Evolutionary conservation across 2,797 vertebrate genomes (phyloP).

Genomic region (Tapera naevia): DNA sequence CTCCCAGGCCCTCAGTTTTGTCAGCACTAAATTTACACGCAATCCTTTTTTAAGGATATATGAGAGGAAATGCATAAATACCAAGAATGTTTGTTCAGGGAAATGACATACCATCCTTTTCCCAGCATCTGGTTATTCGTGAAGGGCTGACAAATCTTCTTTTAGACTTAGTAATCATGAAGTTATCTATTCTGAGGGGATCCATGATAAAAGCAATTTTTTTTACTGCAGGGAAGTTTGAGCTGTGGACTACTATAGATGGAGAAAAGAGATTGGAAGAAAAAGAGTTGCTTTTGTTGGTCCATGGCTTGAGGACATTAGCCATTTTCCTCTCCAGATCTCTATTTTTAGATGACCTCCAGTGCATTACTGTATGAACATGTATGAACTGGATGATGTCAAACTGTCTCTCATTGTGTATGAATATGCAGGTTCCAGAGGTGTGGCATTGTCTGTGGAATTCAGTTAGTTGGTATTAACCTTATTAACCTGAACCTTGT

Average conservation of each 20-base stretch:
- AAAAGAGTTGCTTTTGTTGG: constrained; percentile 27
- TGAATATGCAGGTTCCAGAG: neutral
- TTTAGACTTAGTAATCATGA: constrained; percentile 28
- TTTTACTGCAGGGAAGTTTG: constrained; percentile 28
- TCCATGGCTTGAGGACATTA: constrained; percentile 5
- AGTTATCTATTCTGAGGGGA: constrained; percentile 29
- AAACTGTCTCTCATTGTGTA: neutral
- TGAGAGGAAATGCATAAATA: constrained; percentile 69
- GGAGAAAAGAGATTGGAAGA: neutral
- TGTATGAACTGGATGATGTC: constrained; percentile 10
- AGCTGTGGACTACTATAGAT: neutral
- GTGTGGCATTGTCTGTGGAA: neutral
- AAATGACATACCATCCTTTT: constrained; percentile 70
- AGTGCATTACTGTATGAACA: constrained; percentile 30
- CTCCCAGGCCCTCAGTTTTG: constrained; percentile 38
- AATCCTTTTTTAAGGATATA: constrained; percentile 40
- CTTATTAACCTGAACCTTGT: neutral
- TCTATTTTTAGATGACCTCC: constrained; percentile 42
- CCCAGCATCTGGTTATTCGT: constrained; percentile 68
- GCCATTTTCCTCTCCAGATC: constrained; percentile 18
- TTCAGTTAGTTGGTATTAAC: neutral
- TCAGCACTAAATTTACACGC: constrained; percentile 54
- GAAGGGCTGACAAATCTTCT: constrained; percentile 53
- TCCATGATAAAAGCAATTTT: constrained; percentile 22
- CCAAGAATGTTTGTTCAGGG: constrained; percentile 68